Base-by-base conservation (phyloP, 2,797 vertebrate genomes). In the Dendrocincla tyrannina region DNA sequence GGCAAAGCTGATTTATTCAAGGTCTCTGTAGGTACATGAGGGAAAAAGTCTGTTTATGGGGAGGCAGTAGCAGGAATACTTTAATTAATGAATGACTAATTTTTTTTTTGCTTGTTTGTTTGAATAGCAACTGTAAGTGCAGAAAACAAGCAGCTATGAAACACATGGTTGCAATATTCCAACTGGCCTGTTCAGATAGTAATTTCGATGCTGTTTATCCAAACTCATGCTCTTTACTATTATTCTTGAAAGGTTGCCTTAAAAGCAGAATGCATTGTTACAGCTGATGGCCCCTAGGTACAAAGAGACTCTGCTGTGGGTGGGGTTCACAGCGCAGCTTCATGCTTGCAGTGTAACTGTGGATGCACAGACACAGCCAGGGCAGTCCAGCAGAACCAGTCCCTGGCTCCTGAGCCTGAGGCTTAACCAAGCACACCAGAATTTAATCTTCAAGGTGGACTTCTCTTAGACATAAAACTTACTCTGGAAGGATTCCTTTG, bases 291-390 rank as follows among this genome's bases (percentile, higher is more conserved):
- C 12, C 7, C 23, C 32, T 37, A 5, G 14, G 19, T 25, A 27
- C 20, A 17, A n/a, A 19, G 23, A 27, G 25, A 44, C 13, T 46
- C 9, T 20, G 4, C 41, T 56, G 32, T 0, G 2, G 46, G 35
- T 28, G 30, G 44, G 32, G 20, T 41, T 30, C 24, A 4, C 37
- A 46, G 37, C 20, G 10, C 25, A 35, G 50, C 33, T 3, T 32
- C 11, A 3, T 13, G 17, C 15, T 24, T 1, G 0, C 1, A 2
- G n/a, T 23, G 10, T 30, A n/a, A 16, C 16, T 5, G 3, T 5
- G 37, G 37, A 6, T 7, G 32, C 56, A 9, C 17, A 67, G 37
- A 11, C 8, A 30, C 25, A 37, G 32, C 32, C 27, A 13, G 35
- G 44, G 15, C 53, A 25, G 27, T 25, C 9, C 47, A 8, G 9